Evolutionary conservation across 2,797 vertebrate species (phyloP).

Genomic region (Periophthalmus magnuspinnatus): DNA sequence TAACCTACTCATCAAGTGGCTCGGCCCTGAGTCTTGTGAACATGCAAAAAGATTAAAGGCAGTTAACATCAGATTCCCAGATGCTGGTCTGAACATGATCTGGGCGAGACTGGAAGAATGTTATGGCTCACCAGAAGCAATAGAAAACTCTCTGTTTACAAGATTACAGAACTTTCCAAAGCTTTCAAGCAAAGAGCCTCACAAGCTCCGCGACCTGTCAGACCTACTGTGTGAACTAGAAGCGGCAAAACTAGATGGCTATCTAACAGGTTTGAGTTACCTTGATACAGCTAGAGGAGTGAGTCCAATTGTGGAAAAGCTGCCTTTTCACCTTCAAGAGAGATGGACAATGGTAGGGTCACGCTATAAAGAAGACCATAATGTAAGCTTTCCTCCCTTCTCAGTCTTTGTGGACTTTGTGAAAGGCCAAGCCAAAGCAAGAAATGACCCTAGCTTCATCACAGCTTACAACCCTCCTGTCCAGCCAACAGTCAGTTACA

Average conservation of each 20-base stretch:
- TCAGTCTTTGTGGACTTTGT: slow-evolving; percentile 14
- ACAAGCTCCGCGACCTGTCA: slow-evolving; percentile 1
- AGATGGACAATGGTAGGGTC: slow-evolving; percentile 14
- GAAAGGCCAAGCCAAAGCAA: slow-evolving; percentile 8
- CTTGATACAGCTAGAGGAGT: slow-evolving; percentile 2
- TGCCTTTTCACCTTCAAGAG: slow-evolving; percentile 4
- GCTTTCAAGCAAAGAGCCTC: slow-evolving; percentile 23
- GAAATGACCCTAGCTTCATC: slow-evolving; percentile 20
- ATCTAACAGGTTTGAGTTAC: slow-evolving; percentile 4
- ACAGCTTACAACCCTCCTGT: not conserved
- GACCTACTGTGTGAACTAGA: not conserved
- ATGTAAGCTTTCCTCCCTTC: slow-evolving; percentile 22
- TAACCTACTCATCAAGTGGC: slow-evolving; percentile 20
- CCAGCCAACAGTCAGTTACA: not conserved
- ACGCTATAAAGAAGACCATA: not conserved
- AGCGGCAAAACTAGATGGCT: not conserved
- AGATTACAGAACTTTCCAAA: slow-evolving; percentile 26
- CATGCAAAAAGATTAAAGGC: slow-evolving; percentile 11
- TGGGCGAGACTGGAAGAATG: slow-evolving; percentile 26
- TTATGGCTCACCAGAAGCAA: slow-evolving; percentile 20
- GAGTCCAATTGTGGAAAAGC: slow-evolving; percentile 2
- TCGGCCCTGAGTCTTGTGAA: slow-evolving; percentile 19
- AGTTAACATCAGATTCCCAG: not conserved
- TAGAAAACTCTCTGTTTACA: slow-evolving; percentile 19
- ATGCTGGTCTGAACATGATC: slow-evolving; percentile 8